Conservation (phyloP, 2,113 vertebrate genomes). For the Sinocyclocheilus grahami region DNA sequence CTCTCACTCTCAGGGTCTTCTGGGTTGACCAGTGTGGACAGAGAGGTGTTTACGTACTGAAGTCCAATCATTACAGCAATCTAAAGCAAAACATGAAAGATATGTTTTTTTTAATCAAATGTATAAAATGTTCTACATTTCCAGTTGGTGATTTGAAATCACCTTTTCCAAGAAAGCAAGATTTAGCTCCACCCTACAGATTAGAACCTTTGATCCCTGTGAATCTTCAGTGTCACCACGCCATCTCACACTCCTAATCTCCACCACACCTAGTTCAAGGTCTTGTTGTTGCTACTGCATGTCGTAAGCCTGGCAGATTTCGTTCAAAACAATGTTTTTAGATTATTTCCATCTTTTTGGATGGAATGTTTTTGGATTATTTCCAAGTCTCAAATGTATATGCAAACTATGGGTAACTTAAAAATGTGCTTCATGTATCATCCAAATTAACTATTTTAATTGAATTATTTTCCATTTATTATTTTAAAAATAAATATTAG, state of each 20-base stretch:
- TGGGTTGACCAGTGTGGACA: slow-evolving; percentile 83
- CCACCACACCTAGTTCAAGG: slow-evolving; percentile 50
- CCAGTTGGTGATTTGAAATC: background rate
- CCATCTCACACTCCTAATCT: slow-evolving; percentile 59
- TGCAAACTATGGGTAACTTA: background rate
- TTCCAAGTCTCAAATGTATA: background rate
- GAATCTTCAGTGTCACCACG: slow-evolving; percentile 46
- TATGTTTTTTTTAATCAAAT: background rate
- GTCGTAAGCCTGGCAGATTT: slow-evolving; percentile 49
- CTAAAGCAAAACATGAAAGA: slow-evolving; percentile 67
- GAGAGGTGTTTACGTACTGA: slow-evolving; percentile 88
- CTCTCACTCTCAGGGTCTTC: slow-evolving; percentile 93
- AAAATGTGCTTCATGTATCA: background rate
- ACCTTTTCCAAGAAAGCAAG: slow-evolving; percentile 47
- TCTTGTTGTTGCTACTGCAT: slow-evolving; percentile 39
- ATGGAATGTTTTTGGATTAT: background rate
- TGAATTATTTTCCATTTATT: background rate
- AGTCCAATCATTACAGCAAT: slow-evolving; percentile 81
- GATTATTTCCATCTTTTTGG: background rate
- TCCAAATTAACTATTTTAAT: background rate
- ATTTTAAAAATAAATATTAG: background rate
- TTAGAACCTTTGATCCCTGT: slow-evolving; percentile 30
- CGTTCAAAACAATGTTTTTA: slow-evolving; percentile 41
- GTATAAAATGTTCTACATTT: background rate
- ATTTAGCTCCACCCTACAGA: background rate